Percentiles rank a stretch among this genome's conserved stretches.
phyloP scores from a whole-genome alignment of 2,113 vertebrate genomes.

The Tenrec ecaudatus region DNA sequence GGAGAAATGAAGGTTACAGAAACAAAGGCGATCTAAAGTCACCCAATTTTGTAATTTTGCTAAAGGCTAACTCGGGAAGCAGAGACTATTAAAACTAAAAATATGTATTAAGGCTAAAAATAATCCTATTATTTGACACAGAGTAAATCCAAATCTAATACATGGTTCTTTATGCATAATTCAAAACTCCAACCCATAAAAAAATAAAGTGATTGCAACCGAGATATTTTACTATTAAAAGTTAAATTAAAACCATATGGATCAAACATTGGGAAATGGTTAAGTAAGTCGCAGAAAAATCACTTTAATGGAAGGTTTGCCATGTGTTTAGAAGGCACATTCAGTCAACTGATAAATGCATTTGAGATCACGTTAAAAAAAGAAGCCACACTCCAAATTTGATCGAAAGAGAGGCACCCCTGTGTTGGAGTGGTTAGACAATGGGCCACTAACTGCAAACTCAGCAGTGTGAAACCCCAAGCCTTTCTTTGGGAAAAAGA shows the following conservation, averaged over 20 bases:
- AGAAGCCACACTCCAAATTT: background rate
- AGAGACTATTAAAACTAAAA: constrained; percentile 74
- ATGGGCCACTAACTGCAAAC: background rate
- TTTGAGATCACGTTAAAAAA: constrained; percentile 15
- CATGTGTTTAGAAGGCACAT: constrained; percentile 34
- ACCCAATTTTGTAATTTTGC: constrained; percentile 74
- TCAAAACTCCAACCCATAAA: constrained; percentile 41
- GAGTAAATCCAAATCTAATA: constrained; percentile 65
- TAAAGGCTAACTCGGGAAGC: constrained; percentile 73
- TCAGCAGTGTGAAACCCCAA: too few species aligned
- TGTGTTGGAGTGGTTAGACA: too few species aligned
- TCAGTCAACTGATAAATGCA: background rate
- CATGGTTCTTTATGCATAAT: constrained; percentile 51
- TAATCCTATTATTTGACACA: constrained; percentile 73
- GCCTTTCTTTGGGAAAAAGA: too few species aligned
- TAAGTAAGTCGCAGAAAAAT: constrained; percentile 33
- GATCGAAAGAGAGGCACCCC: too few species aligned
- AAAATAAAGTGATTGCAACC: constrained; percentile 48
- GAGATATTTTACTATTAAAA: constrained; percentile 62
- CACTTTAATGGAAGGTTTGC: background rate
- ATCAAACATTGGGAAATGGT: constrained; percentile 15
- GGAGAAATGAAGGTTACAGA: constrained; percentile 59
- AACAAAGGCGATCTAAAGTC: constrained; percentile 70
- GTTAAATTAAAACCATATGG: constrained; percentile 33
- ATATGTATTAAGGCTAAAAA: constrained; percentile 71